Base-by-base conservation (phyloP, 2,113 vertebrate genomes). In the Melanerpes aurifrons region DNA sequence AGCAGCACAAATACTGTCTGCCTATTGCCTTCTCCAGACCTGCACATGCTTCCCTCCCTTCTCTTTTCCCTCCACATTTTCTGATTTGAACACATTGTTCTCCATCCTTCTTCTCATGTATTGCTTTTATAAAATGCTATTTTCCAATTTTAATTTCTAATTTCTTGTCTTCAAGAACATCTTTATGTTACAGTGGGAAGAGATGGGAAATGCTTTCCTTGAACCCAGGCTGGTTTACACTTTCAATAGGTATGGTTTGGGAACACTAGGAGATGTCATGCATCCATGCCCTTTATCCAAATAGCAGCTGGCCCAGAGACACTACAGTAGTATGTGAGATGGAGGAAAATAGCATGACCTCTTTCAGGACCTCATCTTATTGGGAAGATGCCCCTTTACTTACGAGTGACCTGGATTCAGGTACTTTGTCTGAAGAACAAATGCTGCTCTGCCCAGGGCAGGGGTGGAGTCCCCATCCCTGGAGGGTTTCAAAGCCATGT, bases 71-170 rank as follows among this genome's bases (percentile, higher is more conserved):
- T 45, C 40, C 31, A 7, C 2, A 11, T 68, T 70, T 67, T 28
- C 53, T 32, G n/a, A 37, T 9, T 37, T 56, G 15, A 21, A 43
- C 22, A 21, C 2, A 2, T 1, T 12, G 8, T 25, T 70, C 84
- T 8, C 35, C 45, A 75, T 45, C 54, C 25, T 63, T 74, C n/a
- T 21, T 29, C 45, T 18, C 15, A 25, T 2, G 3, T 22, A 9
- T 1, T 32, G 8, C 17, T 69, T 50, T 66, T 21, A 1, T 7
- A 31, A 86, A 81, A 53, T 2, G 0, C 0, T 16, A 9, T 48
- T 68, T 77, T 63, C 48, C 25, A 29, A 3, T 32, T 57, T 83
- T 74, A 43, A 0, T 54, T 61, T 67, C 66, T 45, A 2, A 32
- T 63, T 57, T 45, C 50, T 90, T 86, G 9, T 58, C 11, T 48